Base-by-base conservation (phyloP, 30 jellyfish, hydroid and myxozoan species). In the Mastigias papua region DNA sequence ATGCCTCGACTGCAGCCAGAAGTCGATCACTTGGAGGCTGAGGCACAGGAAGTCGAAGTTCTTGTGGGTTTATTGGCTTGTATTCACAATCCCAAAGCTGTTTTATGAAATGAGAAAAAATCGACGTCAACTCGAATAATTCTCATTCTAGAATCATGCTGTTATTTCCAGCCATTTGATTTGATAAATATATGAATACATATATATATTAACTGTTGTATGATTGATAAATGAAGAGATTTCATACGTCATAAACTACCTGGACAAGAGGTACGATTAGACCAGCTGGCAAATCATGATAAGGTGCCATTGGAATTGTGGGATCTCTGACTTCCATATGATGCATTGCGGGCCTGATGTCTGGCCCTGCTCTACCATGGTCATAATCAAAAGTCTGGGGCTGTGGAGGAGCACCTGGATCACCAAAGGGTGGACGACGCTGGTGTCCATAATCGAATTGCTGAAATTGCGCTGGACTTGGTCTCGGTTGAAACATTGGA, bases 11-110 rank as follows among this genome's bases (percentile, higher is more conserved):
- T 0, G 99, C 99, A 23, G 98, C 97, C 26, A 96, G 75, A 20
- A 96, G 94, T 49, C 99, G 69, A 64, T 91, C 99, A 78, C 99
- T 91, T 11, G 98, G 99, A 1, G 99, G 99, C 88, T 91, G 98
- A 1, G 98, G 98, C n/a, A 91, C 93, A 50, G 99, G 99, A 58
- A 96, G 91, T 0, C 98, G 97, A 23, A 96, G 70, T 81, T 88
- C 98, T 62, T 91, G 86, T 8, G 99, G 97, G 49, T 87, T 97
- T 21, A 96, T 73, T 20, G 98, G 98, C 66, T 75, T 76, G 89
- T 96, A 96, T 63, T 96, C 99, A 76, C 95, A 81, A 71, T 96
- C 99, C 98, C 98, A 91, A 21, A 96, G 89, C 99, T 96, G 71
- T 21, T 10, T 65, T 26, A 23, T 16, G 23, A 78, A 61, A 2